These are phyloP conservation scores for Andricus quercusramuli DNA, from an alignment of 2,888 invertebrate species.

Conservation along the genomic window DNA sequence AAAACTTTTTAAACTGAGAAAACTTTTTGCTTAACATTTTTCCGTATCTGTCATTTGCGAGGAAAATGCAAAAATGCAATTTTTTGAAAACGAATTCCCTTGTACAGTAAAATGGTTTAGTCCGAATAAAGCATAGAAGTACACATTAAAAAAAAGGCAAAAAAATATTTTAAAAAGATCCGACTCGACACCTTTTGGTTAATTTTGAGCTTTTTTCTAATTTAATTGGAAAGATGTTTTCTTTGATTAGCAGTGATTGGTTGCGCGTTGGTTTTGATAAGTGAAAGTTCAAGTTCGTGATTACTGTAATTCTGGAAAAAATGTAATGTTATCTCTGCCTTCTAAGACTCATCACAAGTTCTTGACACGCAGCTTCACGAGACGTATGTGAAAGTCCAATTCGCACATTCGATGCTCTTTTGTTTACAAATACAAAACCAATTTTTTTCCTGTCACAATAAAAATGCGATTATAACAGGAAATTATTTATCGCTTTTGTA, in stretches of 20 bases:
- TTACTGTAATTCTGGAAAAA: conserved; percentile 37
- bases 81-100: no score
- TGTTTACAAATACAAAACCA: conserved; percentile 1
- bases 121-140: no score
- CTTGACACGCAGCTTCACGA: neutral
- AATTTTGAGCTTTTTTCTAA: no score
- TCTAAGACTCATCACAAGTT: neutral
- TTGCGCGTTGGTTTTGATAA: conserved; percentile 48
- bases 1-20: no score
- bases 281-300: conserved; percentile 55
- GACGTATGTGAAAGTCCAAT: conserved; percentile 7
- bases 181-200: no score
- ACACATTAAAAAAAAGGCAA: no score
- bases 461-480: neutral
- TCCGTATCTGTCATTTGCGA: no score
- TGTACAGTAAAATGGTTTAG: no score
- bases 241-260: neutral
- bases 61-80: no score
- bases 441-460: neutral
- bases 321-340: conserved; percentile 8
- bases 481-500: neutral
- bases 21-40: no score
- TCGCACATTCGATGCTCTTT: neutral
- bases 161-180: no score
- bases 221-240: neutral